Evolutionary conservation across 1,140 invertebrate species (phyloP), one percentile per base, ranked within the genome.

Genomic region (Spodoptera frugiperda): DNA sequence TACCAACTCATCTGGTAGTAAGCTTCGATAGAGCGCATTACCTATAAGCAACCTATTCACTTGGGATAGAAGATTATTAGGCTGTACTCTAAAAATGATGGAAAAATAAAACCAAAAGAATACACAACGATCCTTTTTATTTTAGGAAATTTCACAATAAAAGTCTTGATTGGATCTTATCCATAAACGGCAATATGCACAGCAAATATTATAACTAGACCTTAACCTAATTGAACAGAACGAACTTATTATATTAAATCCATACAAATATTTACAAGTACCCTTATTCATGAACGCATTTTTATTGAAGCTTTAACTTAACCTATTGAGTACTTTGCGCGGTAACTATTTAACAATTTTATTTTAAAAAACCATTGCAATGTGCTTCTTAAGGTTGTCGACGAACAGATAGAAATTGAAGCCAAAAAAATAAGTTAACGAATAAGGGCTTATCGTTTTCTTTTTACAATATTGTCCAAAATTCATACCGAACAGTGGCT

Each of bases 81-180:
- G 1, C 1, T 3, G 1, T 25, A 25, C 21, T 25, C 44, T 5
- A 2, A 14, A 17, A 19, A 11, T 14, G 44, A 51, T 17, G 33
- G 0, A 25, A 3, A 82, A 91, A 87, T 84, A 84, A 91, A 89
- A 88, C 15, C 76, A 48, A 71, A 44, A 12, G n/a, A 80, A 55
- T 91, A 88, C 89, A 91, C 91, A 93, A 91, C 89, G 87, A 91
- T 82, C 82, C 80, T 89, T 90, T 91, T 86, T 91, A 91, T 88
- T 82, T 90, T 91, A 89, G 87, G 90, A 91, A 93, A 89, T 88
- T 81, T 89, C 87, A 91, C 89, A 91, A 84, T 90, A 89, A 89
- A 88, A 89, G 84, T 91, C 85, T 89, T 89, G 84, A 89, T 70
- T 90, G 91, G 91, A 91, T 93, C 89, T 91, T 91, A 93, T 93